Base-by-base conservation (phyloP, 2,888 invertebrate species). In the Ophonus ardosiacus region DNA sequence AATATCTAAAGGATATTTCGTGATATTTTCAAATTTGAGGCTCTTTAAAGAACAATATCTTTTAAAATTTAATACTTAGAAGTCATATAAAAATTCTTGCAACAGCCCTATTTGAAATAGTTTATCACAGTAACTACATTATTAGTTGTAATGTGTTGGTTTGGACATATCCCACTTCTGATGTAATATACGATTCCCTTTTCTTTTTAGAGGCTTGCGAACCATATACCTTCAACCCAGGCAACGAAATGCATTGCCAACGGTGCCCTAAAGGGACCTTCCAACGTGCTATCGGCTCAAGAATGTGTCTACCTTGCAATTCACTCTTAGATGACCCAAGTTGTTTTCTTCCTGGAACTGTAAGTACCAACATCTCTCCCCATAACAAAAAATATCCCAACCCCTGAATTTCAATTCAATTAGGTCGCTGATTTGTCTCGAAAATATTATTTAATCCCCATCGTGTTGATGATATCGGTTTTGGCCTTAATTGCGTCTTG, bases 211-310 rank as follows among this genome's bases (percentile, higher is more conserved):
- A 90, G 84, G 89, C 90, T 38, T 91, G 91, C 87, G 89, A 89
- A 7, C 88, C 88, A 79, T 90, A 91, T 85, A 90, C 89, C 4
- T 91, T 88, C 86, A 91, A 90, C 86, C 86, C 85, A 8, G 91
- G 90, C n/a, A 88, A 89, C 17, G 89, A 89, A 84, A 89, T 90
- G 0, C 89, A 88, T 82, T 91, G 91, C 86, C 88, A 87, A 24
- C 86, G 88, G 17, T 91, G 91, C 86, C 91, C 91, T 2, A 86
- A 86, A 31, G 90, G 90, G 8, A 89, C 90, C 71, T 91, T 90
- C 86, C 91, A 91, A 86, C 90, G 90, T 0, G 87, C 87, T n/a
- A 87, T 88, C 17, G 91, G 91, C 10, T 90, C 91, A 6, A 89
- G 88, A 86, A 88, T 88, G 10, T 91, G 91, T 86, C 80, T 90